A percentile compares a stretch with the other conserved stretches of the same genome.
phyloP scores from a whole-genome alignment of 2,888 invertebrate species.

The Drosophila mimetica region DNA sequence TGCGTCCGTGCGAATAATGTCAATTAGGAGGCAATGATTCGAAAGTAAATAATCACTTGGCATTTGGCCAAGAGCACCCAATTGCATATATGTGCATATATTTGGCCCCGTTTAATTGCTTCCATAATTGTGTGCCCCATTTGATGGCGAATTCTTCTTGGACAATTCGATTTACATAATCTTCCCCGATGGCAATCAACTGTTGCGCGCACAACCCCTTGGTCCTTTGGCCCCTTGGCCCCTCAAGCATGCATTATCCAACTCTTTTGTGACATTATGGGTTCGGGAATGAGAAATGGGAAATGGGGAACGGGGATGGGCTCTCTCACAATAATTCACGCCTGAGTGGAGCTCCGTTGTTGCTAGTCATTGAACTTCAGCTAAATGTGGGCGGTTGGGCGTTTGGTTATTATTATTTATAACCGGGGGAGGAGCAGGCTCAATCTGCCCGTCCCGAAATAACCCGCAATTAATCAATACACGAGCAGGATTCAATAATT shows the following conservation, averaged over 20 bases:
- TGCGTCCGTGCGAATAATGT: neutral
- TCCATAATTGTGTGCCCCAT: conserved; percentile 53
- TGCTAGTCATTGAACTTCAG: conserved; percentile 77
- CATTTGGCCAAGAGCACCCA: neutral
- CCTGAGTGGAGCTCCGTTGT: conserved; percentile 63
- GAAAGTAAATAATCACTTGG: neutral
- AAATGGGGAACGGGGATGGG: neutral
- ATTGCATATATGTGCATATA: conserved; percentile 18
- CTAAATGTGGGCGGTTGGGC: conserved; percentile 27
- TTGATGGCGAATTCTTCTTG: conserved; percentile 54
- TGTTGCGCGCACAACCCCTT: conserved; percentile 52
- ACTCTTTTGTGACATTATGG: conserved; percentile 45
- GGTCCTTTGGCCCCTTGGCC: neutral
- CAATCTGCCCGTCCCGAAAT: conserved; percentile 23
- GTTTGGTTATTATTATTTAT: conserved; percentile 2
- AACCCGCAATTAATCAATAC: conserved; percentile 35
- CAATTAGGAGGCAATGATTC: conserved; percentile 2
- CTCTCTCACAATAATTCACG: conserved; percentile 66
- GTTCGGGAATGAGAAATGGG: neutral
- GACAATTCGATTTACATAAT: conserved; percentile 76
- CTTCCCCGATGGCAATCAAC: conserved; percentile 71
- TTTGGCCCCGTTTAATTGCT: conserved; percentile 26
- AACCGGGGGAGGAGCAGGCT: neutral
- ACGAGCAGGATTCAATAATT: conserved; percentile 7
- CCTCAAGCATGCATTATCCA: conserved; percentile 28